Percentiles rank a stretch among this genome's conserved stretches.
These are phyloP conservation scores for Lutjanus argentimaculatus DNA, from an alignment of 2,797 vertebrate genomes.

Conservation along the genomic window DNA sequence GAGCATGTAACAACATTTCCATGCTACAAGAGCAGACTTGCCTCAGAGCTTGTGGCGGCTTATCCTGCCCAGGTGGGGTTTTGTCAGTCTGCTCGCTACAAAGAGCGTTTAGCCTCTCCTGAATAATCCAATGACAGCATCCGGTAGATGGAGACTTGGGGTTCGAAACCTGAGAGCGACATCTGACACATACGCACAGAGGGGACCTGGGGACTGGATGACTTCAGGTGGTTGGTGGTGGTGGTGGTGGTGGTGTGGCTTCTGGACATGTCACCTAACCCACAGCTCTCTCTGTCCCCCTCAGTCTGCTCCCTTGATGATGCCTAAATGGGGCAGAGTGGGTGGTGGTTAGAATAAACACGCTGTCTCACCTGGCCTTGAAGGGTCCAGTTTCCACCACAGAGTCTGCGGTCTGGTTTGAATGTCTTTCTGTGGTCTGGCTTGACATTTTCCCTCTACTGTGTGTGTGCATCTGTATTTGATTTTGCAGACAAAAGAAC, in stretches of 20 bases:
- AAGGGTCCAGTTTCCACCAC: constrained; percentile 43
- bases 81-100: constrained; percentile 82
- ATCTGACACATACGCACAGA: constrained; percentile 77
- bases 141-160: constrained; percentile 81
- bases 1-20: constrained; percentile 36
- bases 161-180: constrained; percentile 83
- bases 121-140: constrained; percentile 86
- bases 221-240: constrained; percentile 70
- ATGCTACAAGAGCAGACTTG: constrained; percentile 33
- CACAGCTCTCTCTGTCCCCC: constrained; percentile 54
- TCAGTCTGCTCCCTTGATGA: constrained; percentile 33
- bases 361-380: constrained; percentile 41
- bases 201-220: constrained; percentile 68
- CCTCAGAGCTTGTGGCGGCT: constrained; percentile 50
- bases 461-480: background rate
- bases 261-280: constrained; percentile 77
- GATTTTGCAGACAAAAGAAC: background rate
- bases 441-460: background rate
- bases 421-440: background rate
- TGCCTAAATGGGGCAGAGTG: constrained; percentile 54
- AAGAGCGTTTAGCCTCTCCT: constrained; percentile 87
- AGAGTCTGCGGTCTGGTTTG: constrained; percentile 14
- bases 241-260: constrained; percentile 59
- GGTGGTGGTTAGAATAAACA: constrained; percentile 53
- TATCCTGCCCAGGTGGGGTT: constrained; percentile 77